A percentile compares a stretch with the other conserved stretches of the same genome.
These are phyloP conservation scores for Gymnocheta viridis DNA, from an alignment of 2,888 invertebrate genomes.

Conservation along the genomic window DNA sequence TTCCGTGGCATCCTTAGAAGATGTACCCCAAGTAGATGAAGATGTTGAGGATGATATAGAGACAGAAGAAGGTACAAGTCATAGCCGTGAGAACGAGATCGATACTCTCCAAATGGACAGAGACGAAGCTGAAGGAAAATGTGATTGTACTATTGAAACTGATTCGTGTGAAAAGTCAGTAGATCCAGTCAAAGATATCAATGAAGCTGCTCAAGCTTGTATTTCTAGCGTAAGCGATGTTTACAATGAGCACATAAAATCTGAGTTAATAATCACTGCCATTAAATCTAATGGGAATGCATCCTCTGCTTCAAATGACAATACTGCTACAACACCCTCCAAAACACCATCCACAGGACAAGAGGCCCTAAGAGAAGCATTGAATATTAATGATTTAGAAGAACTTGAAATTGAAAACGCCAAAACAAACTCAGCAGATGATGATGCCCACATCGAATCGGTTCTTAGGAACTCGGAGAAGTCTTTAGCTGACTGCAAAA, in stretches of 20 bases:
- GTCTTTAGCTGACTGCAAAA: conserved; percentile 82
- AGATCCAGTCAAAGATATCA: conserved; percentile 57
- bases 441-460: conserved; percentile 83
- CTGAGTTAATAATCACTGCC: conserved; percentile 75
- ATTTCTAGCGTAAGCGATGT: conserved; percentile 82
- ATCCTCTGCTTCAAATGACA: conserved; percentile 40
- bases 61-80: conserved; percentile 68
- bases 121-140: conserved; percentile 26
- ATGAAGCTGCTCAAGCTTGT: conserved; percentile 50
- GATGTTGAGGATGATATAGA: conserved; percentile 68
- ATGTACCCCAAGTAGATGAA: conserved; percentile 76
- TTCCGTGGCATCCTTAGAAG: conserved; percentile 78
- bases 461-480: conserved; percentile 83
- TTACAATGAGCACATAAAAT: conserved; percentile 82
- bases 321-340: conserved; percentile 34
- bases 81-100: conserved; percentile 64
- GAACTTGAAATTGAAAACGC: conserved; percentile 76
- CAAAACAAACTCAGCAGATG: conserved; percentile 73
- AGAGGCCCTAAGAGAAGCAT: conserved; percentile 81
- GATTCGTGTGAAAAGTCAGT: conserved; percentile 72
- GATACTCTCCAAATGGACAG: conserved; percentile 58
- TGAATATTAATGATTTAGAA: conserved; percentile 78
- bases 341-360: conserved; percentile 72
- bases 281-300: conserved; percentile 72
- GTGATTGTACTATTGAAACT: conserved; percentile 36